phyloP scores from a whole-genome alignment of 2,797 vertebrate species.

The Gastrophryne carolinensis region DNA sequence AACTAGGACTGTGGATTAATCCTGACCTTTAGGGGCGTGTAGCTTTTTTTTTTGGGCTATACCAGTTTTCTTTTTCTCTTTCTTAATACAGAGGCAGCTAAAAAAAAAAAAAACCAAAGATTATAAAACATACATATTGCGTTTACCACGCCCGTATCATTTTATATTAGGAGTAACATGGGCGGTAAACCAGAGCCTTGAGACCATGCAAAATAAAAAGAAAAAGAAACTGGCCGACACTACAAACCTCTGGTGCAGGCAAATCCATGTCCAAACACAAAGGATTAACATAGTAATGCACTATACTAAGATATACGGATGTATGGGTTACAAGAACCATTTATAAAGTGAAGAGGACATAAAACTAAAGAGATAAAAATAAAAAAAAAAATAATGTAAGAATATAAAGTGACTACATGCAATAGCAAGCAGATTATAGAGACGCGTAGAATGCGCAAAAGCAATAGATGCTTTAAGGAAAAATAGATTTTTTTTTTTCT shows the following conservation, averaged over 20 bases:
- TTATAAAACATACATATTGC: slow-evolving; percentile 78
- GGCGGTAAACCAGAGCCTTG: slow-evolving; percentile 61
- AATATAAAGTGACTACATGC: slow-evolving; percentile 93
- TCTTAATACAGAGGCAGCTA: slow-evolving; percentile 72
- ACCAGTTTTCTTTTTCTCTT: slow-evolving; percentile 60
- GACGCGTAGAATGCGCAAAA: slow-evolving; percentile 71
- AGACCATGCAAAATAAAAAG: slow-evolving; percentile 47
- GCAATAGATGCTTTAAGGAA: slow-evolving; percentile 42
- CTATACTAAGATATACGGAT: slow-evolving; percentile 70
- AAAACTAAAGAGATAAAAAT: slow-evolving; percentile 65
- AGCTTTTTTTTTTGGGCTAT: slow-evolving; percentile 57
- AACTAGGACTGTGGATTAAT: slow-evolving; percentile 70
- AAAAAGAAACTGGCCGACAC: slow-evolving; percentile 58
- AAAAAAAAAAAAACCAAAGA: slow-evolving; percentile 73
- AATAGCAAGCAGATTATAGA: slow-evolving; percentile 78
- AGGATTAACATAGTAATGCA: slow-evolving; percentile 67
- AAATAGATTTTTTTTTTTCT: slow-evolving; percentile 50
- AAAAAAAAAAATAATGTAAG: slow-evolving; percentile 66
- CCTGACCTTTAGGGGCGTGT: slow-evolving; percentile 64
- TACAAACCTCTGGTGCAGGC: slow-evolving; percentile 64
- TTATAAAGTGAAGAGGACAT: slow-evolving; percentile 77
- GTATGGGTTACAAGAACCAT: slow-evolving; percentile 70
- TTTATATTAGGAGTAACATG: slow-evolving; percentile 61
- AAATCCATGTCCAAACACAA: slow-evolving; percentile 69
- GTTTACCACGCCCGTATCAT: slow-evolving; percentile 64